Conservation (phyloP, 2,888 invertebrate species). For the Leucozona laternaria region DNA sequence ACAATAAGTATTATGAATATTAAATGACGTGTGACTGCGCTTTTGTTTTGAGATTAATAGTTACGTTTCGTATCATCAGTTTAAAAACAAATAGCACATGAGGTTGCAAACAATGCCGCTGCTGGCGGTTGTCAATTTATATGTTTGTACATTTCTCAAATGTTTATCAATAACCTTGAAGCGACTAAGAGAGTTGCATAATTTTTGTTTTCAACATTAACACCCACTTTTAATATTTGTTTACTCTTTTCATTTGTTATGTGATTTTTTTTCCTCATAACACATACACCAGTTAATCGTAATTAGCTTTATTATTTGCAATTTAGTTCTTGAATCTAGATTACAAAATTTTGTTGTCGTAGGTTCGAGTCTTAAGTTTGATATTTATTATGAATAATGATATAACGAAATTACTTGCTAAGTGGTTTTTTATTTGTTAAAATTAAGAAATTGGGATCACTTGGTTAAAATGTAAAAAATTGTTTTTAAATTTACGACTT, state of each 20-base stretch:
- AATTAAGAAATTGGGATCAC: neutral
- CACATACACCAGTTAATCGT: too few relatives aligned
- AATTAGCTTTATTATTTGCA: neutral
- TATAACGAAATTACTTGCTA: neutral
- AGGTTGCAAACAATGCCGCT: neutral
- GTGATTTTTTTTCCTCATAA: neutral
- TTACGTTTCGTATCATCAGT: neutral
- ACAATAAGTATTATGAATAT: neutral
- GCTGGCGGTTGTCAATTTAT: neutral
- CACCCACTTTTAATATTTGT: slow-evolving; percentile 16
- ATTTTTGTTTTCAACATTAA: slow-evolving; percentile 1
- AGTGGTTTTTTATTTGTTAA: neutral
- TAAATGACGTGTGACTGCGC: neutral
- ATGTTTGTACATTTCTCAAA: neutral
- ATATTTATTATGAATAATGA: neutral
- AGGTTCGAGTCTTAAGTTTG: neutral
- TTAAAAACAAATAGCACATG: neutral
- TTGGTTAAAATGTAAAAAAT: neutral
- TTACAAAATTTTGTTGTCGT: neutral
- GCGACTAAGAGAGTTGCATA: neutral
- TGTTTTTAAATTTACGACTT: too few relatives aligned
- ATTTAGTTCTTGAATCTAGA: neutral
- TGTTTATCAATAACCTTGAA: slow-evolving; percentile 41
- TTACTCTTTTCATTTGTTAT: neutral
- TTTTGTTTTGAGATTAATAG: neutral